Conservation (phyloP, 2,113 vertebrate species). For the Lampris megalopsis region DNA sequence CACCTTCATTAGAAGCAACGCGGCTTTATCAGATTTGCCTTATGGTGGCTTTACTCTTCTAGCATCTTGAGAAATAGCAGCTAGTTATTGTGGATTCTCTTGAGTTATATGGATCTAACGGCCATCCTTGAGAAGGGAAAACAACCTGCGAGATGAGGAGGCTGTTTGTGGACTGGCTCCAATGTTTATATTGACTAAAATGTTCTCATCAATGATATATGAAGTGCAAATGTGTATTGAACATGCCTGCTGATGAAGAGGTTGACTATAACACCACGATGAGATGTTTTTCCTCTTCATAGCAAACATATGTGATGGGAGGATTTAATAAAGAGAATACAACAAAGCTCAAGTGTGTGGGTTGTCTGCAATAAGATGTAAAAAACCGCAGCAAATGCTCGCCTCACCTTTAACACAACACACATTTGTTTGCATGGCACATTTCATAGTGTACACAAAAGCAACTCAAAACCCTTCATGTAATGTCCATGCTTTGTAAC, state of each 20-base stretch:
- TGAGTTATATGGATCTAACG: constrained; percentile 66
- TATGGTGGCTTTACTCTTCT: constrained; percentile 13
- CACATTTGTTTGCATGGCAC: too few relatives aligned
- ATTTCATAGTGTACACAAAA: too few relatives aligned
- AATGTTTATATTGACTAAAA: constrained; percentile 74
- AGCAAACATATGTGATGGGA: constrained; percentile 20
- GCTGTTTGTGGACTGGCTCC: constrained; percentile 54
- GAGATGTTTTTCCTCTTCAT: constrained; percentile 29
- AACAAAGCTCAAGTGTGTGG: constrained; percentile 16
- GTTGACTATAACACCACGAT: constrained; percentile 37
- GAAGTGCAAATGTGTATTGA: constrained; percentile 67
- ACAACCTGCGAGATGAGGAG: constrained; percentile 54
- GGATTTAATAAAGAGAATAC: not conserved
- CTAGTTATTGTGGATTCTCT: constrained; percentile 41
- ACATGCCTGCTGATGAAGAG: constrained; percentile 59
- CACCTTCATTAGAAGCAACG: not conserved
- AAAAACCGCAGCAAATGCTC: too few relatives aligned
- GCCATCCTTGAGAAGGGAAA: constrained; percentile 38
- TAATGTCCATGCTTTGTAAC: too few relatives aligned
- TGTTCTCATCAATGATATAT: constrained; percentile 69
- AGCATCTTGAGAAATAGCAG: constrained; percentile 45
- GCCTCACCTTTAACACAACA: too few relatives aligned
- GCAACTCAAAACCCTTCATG: too few relatives aligned
- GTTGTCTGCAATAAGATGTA: too few relatives aligned
- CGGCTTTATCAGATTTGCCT: constrained; percentile 9